phyloP scores from a whole-genome alignment of 2,797 vertebrate species.

The Manis pentadactyla region DNA sequence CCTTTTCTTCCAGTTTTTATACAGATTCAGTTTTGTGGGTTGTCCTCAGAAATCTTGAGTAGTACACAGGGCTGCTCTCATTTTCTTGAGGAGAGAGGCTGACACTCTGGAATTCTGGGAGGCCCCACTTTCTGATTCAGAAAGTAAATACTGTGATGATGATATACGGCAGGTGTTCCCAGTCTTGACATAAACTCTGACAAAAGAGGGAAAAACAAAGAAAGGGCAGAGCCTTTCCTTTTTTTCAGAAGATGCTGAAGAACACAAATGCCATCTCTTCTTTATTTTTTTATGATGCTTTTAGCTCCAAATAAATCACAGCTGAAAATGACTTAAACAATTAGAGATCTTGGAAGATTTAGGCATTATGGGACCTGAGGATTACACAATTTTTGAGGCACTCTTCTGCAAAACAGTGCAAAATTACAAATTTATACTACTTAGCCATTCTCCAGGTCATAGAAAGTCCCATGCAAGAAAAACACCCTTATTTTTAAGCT shows the following conservation, averaged over 20 bases:
- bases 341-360: neutral
- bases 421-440: neutral
- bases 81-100: neutral
- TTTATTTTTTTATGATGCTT: neutral
- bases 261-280: neutral
- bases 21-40: neutral
- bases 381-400: neutral
- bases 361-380: neutral
- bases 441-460: neutral
- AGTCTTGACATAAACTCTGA: neutral
- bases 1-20: neutral
- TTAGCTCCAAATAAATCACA: neutral
- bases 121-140: neutral
- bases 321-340: neutral
- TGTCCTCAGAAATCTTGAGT: neutral
- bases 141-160: neutral
- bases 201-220: neutral
- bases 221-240: neutral
- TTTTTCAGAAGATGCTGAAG: neutral
- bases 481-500: neutral
- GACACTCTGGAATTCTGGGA: neutral
- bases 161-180: neutral
- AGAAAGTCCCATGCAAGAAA: neutral
- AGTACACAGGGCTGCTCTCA: neutral
- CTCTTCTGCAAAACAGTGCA: neutral